A percentile compares a stretch with the other conserved stretches of the same genome.
These are phyloP conservation scores for Parapsyche elsis DNA, from an alignment of 1,140 invertebrate species.

Conservation along the genomic window DNA sequence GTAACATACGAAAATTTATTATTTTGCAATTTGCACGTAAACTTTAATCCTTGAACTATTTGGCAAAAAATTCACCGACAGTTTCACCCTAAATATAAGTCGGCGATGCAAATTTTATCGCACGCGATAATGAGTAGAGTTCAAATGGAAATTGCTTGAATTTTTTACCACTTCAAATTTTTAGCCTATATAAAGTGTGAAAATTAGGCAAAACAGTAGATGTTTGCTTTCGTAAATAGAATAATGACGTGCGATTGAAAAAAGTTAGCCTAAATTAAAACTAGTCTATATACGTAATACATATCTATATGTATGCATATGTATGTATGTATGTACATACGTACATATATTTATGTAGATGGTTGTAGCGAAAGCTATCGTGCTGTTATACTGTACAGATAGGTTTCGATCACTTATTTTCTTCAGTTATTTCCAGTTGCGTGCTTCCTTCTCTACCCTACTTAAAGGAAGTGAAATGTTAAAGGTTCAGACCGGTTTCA, in stretches of 20 bases:
- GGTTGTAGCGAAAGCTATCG: no score
- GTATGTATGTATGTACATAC: background rate
- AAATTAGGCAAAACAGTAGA: no score
- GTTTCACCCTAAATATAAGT: background rate
- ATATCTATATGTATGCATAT: no score
- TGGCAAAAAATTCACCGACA: background rate
- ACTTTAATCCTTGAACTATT: conserved; percentile 3
- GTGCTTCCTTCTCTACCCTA: background rate
- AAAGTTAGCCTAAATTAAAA: no score
- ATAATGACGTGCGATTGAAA: no score
- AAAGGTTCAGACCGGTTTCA: background rate
- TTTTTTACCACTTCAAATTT: no score
- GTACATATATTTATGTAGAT: background rate
- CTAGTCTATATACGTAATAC: no score
- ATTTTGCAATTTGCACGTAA: background rate
- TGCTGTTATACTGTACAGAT: background rate
- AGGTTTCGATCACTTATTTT: background rate
- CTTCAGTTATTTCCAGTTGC: background rate
- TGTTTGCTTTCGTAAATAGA: no score
- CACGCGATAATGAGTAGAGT: background rate
- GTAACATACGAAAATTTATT: no score
- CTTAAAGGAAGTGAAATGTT: conserved; percentile 1
- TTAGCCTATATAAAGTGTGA: no score
- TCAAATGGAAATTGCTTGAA: no score
- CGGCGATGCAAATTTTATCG: background rate